These are phyloP conservation scores for Hydrotaea cyrtoneurina DNA, from an alignment of 2,888 invertebrate genomes.

Conservation along the genomic window DNA sequence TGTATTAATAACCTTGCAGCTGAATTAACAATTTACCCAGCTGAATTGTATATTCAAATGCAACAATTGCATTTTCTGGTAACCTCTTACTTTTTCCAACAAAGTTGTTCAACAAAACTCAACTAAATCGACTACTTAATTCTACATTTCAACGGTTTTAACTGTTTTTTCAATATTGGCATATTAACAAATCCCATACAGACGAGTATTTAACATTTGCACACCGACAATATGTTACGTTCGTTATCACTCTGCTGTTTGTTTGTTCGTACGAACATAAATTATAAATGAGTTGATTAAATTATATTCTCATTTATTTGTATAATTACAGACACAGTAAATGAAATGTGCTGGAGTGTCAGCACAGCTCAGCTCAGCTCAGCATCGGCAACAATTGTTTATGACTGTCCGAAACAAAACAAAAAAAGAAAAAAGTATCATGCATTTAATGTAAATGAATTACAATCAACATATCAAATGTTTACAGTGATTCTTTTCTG, in stretches of 20 bases:
- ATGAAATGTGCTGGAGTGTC: constrained; percentile 2
- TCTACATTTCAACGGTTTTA: constrained; percentile 4
- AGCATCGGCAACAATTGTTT: constrained; percentile 40
- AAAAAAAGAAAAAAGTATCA: background rate
- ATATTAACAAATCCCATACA: constrained; percentile 22
- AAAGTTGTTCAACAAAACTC: background rate
- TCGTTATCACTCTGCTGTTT: background rate
- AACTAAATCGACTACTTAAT: constrained; percentile 8
- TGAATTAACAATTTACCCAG: background rate
- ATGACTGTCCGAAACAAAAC: background rate
- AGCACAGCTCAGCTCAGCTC: too few relatives aligned
- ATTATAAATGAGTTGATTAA: constrained; percentile 59
- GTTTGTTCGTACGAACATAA: constrained; percentile 28
- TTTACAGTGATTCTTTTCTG: constrained; percentile 48
- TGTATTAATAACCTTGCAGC: too few relatives aligned
- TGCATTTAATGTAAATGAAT: constrained; percentile 59
- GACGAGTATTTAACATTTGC: background rate
- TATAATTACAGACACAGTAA: constrained; percentile 51
- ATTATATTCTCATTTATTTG: constrained; percentile 65
- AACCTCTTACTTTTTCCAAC: background rate
- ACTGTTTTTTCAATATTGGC: constrained; percentile 2
- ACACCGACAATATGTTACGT: constrained; percentile 14
- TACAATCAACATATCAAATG: constrained; percentile 63
- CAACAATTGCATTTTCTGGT: background rate
- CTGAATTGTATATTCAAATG: background rate